phyloP scores from a whole-genome alignment of 2,113 vertebrate genomes.

The Pyrgilauda ruficollis region DNA sequence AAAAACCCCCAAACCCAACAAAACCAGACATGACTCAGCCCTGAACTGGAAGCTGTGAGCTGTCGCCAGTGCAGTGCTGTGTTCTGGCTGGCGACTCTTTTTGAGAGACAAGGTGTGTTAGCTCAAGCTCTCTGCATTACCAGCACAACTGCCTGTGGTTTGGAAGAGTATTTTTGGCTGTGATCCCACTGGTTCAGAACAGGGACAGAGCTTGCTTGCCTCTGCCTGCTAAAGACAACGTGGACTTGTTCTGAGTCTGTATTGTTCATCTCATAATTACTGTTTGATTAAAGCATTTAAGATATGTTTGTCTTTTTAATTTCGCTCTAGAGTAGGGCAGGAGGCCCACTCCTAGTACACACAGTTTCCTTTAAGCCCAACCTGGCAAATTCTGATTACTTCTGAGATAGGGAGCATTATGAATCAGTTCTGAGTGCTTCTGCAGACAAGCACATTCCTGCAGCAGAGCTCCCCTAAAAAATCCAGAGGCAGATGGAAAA shows the following conservation, averaged over 20 bases:
- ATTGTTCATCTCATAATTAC: conserved; percentile 40
- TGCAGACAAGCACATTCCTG: conserved; percentile 42
- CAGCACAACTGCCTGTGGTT: not conserved
- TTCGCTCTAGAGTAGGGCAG: not conserved
- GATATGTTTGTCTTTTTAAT: conserved; percentile 34
- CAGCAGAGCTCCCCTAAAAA: conserved; percentile 14
- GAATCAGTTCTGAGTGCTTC: conserved; percentile 18
- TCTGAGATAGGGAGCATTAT: not conserved
- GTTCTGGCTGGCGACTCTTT: not conserved
- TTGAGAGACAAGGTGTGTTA: not conserved
- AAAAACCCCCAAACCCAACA: not conserved
- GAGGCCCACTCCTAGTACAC: not conserved
- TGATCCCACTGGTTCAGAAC: not conserved
- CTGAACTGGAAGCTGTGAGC: conserved; percentile 17
- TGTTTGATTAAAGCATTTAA: conserved; percentile 6
- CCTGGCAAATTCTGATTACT: conserved; percentile 5
- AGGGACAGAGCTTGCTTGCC: conserved; percentile 4
- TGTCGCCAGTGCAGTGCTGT: not conserved
- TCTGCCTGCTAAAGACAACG: not conserved
- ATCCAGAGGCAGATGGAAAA: conserved; percentile 35
- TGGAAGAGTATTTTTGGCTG: conserved; percentile 21
- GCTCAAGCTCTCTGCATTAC: not conserved
- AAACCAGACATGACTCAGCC: conserved; percentile 52
- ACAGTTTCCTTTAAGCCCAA: not conserved
- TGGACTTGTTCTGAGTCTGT: not conserved